A percentile compares a stretch with the other conserved stretches of the same genome.
Conservation (phyloP, 2,797 vertebrate genomes). For the Dryobates pubescens region DNA sequence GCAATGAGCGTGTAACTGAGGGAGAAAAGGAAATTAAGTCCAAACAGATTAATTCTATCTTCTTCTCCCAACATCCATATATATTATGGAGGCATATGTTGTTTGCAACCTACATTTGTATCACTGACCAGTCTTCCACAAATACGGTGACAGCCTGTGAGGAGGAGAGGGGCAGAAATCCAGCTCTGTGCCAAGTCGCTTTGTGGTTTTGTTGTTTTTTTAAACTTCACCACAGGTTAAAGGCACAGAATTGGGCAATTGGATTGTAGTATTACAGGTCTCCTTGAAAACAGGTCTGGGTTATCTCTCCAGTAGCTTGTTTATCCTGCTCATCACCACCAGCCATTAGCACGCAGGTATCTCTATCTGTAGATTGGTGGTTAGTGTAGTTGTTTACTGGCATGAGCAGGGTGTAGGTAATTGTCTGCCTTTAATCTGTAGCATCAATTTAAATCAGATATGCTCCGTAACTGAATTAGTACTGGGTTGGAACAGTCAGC, state of each 20-base stretch:
- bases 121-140: conserved; percentile 36
- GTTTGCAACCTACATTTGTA: neutral
- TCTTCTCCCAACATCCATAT: neutral
- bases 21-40: neutral
- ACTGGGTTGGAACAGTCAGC: neutral
- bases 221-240: neutral
- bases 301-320: neutral
- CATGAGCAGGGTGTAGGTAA: neutral
- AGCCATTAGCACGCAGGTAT: neutral
- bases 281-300: neutral
- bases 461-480: fast-evolving
- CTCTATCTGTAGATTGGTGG: neutral
- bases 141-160: neutral
- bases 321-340: neutral
- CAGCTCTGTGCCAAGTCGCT: neutral
- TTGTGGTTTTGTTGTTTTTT: neutral
- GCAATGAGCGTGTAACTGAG: fast-evolving
- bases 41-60: neutral
- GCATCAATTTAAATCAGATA: neutral
- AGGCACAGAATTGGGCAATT: neutral
- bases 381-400: neutral
- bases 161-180: neutral
- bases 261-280: neutral
- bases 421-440: neutral
- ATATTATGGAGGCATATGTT: neutral